Evolutionary conservation across 1,140 invertebrate genomes (phyloP), one percentile per base, ranked within the genome.

Genomic region (Heliconius himera): DNA sequence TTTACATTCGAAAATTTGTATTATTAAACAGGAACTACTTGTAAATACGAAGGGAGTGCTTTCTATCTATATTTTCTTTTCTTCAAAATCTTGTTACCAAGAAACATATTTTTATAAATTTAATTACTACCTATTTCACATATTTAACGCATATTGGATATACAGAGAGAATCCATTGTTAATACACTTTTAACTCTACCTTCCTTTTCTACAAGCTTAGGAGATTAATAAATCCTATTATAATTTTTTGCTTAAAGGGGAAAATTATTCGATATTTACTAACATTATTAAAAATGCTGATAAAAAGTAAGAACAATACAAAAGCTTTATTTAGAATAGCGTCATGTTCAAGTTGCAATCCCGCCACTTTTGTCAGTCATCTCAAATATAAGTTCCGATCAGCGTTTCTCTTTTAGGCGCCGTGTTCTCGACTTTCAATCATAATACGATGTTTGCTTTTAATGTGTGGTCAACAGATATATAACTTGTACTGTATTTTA

Each of bases 361-460:
- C 9, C 26, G 13, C 60, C 60, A 29, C 18, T 66, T 66, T 66
- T 29, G 60, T 29, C 22, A 26, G 26, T 66, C 60, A 66, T 66
- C 60, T 66, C 60, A 66, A 66, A 66, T 66, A 13, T 29, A 66
- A 66, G 20, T 66, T 66, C 60, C 5, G 60, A 29, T 66, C 60
- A 66, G 60, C 60, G 60, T 29, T 66, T 66, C 11, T 66, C 22
- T 29, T 29, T 66, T 66, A 66, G 60, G 60, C 60, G 60, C 60
- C 60, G 60, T 22, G 60, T 26, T 16, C 60, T 66, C 60, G 11
- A 16, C 26, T 66, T 29, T 1, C 60, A 66, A 29, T 26, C 26
- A 66, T 29, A 29, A 66, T 16, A 66, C 60, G 3, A 66, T 29
- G 60, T 29, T 60, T 66, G 60, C 16, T 66, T 66, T 66, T n/a